Base-by-base conservation (phyloP, 2,888 invertebrate genomes). In the Andrena trimmerana region DNA sequence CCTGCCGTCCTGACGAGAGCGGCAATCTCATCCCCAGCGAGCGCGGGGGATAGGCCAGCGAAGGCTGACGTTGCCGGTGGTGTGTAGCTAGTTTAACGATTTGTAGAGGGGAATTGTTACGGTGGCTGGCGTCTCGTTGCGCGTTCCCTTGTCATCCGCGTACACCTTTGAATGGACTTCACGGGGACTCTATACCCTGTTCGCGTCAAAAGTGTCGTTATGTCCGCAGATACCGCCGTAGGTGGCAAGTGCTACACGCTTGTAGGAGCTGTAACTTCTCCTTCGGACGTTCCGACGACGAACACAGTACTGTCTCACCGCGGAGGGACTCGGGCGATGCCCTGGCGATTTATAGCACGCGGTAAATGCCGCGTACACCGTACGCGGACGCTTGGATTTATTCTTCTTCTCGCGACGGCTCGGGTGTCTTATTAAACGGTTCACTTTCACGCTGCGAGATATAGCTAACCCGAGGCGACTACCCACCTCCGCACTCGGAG, bases 1-100 rank as follows among this genome's bases (percentile, higher is more conserved):
- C 87, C 88, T 74, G 59, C 83, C 85, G 63, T 59, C 67, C 67
- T 74, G 71, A 70, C 74, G 83, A 79, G 78, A 79, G 62, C 80
- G 83, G 63, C 69, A 83, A 73, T 83, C 33, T 74, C 78, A 66
- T 68, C 74, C 20, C 73, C 72, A 48, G 66, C 31, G 20, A 54
- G 70, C 36, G 54, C 4, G 54, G 24, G n/a, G 20, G 63, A 50
- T 67, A 50, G 75, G 16, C 52, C 10, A 8, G 6, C 36, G 24
- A 57, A 7, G 29, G 36, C 63, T 24, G 33, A 52, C 33, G 50
- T 33, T 59, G 54, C 2, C 36, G 31, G 27, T 7, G 16, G 7
- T 27, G 33, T 13, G 24, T 6, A 33, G 52, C 36, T 29, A 36
- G 79, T 33, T 76, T 52, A 70, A 76, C 77, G 70, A 80, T 80